Conservation (phyloP, 2,797 vertebrate species). For the Paramormyrops hopkinsi region DNA sequence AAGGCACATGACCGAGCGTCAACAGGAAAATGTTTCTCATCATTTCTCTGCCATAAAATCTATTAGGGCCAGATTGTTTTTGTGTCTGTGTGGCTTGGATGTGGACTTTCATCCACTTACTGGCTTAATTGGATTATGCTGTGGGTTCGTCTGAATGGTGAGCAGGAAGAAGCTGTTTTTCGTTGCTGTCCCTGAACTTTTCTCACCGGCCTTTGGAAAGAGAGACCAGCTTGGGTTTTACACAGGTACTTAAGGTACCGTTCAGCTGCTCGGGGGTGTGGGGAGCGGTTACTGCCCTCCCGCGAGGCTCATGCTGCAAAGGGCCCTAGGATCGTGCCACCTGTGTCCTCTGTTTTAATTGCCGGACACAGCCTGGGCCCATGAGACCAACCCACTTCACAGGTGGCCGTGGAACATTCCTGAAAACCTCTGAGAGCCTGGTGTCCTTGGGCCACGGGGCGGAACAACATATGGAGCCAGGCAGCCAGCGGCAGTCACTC, state of each 20-base stretch:
- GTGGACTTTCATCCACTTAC: not conserved
- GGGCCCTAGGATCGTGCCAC: not conserved
- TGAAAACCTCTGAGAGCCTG: not conserved
- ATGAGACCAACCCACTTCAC: not conserved
- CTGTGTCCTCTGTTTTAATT: not conserved
- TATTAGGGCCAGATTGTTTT: not conserved
- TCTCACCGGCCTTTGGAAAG: not conserved
- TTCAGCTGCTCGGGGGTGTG: not conserved
- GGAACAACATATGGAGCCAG: not conserved
- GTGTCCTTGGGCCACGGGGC: not conserved
- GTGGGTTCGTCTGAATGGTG: not conserved
- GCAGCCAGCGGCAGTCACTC: not conserved
- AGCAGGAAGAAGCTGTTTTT: not conserved
- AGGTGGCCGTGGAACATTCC: slow-evolving; percentile 4
- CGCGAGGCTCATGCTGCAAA: not conserved
- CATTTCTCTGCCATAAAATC: not conserved
- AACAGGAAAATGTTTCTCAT: not conserved
- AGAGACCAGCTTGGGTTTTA: not conserved
- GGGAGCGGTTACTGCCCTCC: not conserved
- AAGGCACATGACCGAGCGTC: not conserved
- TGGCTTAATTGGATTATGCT: not conserved
- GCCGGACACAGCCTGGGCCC: not conserved
- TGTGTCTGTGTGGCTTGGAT: not conserved
- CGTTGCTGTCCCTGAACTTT: not conserved
- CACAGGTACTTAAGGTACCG: not conserved